Evolutionary conservation across 2,113 vertebrate species (phyloP), one percentile per base, ranked within the genome.

Genomic region (Capricornis sumatraensis): DNA sequence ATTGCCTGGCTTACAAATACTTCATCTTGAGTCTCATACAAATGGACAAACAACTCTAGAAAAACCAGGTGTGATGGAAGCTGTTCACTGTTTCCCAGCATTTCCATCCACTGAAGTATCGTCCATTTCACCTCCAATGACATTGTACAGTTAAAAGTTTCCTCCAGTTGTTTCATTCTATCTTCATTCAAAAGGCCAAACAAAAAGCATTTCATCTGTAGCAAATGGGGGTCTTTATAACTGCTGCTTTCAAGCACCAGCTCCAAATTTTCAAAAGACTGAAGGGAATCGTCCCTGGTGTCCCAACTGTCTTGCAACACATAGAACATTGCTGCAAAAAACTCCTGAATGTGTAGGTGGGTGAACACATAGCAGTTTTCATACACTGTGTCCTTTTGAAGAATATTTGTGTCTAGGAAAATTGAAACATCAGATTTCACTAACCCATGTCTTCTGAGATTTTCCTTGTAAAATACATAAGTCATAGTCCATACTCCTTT

Each of bases 341-440:
- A 98, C 64, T 98, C 98, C 93, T 98, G 98, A 64, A 99, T 91
- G 33, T 97, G 98, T 40, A 97, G 90, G 57, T 98, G 96, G 58
- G 96, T 83, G 82, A 98, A 98, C 45, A 95, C 86, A 76, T 98
- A 98, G 96, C 96, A 97, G 78, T 97, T 97, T 57, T 98, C 21
- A 52, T 91, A 89, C 17, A 97, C 95, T 13, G 50, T 43, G 28
- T 98, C 98, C 91, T 71, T 94, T 1, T 98, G 97, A 96, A 98
- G 97, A 93, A 98, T 78, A 57, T 97, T 85, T 74, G 87, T 62
- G 0, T 97, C 94, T 84, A 98, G 90, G 64, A 98, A 98, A 92
- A 81, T 2, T 2, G 94, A 90, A 36, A 96, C 57, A 97, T 97
- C 95, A 6, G 52, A 60, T 50, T 74, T 94, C 6, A 58, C 87